These are phyloP conservation scores for Leptestheria dahalacensis DNA, from an alignment of 1,140 invertebrate genomes.

Conservation along the genomic window DNA sequence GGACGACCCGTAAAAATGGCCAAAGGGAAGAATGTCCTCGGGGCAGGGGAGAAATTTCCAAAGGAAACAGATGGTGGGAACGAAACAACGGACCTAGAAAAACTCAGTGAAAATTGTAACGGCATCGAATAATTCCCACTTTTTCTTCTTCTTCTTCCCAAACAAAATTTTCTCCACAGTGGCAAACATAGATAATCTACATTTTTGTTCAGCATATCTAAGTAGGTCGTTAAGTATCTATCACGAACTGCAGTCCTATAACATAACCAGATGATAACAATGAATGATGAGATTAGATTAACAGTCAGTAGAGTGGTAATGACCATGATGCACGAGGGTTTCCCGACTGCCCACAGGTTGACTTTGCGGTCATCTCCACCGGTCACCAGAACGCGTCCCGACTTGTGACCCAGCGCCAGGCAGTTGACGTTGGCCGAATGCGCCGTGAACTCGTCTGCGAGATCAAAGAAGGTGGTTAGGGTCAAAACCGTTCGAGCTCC, in stretches of 20 bases:
- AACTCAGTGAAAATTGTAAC: background rate
- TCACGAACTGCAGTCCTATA: no score
- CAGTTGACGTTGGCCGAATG: slow-evolving; percentile 81
- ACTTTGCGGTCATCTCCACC: slow-evolving; percentile 95
- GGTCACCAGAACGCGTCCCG: slow-evolving; percentile 80
- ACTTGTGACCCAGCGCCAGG: slow-evolving; percentile 76
- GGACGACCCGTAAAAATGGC: background rate
- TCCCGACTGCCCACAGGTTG: slow-evolving; percentile 91
- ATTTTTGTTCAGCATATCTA: no score
- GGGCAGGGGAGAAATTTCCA: background rate
- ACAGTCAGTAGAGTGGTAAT: slow-evolving; percentile 19
- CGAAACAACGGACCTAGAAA: background rate
- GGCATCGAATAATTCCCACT: no score
- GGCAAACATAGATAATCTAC: no score
- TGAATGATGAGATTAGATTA: background rate
- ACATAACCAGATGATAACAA: no score
- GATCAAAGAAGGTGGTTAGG: slow-evolving; percentile 20
- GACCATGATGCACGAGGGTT: slow-evolving; percentile 90
- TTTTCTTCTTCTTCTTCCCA: no score
- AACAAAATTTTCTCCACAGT: no score
- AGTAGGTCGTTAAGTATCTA: no score
- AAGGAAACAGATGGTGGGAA: background rate
- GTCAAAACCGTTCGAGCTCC: background rate
- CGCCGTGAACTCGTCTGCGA: slow-evolving; percentile 76
- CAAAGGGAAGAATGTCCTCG: background rate